Evolutionary conservation across 2,888 invertebrate genomes (phyloP).

Genomic region (Stegophylla sp.): DNA sequence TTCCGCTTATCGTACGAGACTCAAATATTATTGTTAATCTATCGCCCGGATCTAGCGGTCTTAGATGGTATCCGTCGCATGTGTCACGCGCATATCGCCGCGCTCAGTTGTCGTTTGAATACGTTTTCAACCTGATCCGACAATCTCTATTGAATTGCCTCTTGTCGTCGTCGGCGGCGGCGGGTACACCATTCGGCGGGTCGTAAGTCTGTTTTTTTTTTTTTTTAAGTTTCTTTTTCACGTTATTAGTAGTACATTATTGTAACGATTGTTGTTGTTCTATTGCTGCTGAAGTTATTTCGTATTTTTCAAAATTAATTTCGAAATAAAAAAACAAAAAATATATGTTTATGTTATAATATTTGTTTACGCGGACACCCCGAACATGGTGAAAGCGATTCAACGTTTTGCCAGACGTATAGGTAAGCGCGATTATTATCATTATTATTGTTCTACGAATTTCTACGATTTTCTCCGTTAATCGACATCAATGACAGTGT

Average conservation of each 20-base stretch:
- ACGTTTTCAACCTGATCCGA: conserved; percentile 20
- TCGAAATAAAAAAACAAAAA: too few species aligned
- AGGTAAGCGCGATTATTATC: background rate
- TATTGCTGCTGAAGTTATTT: too few species aligned
- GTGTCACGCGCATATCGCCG: conserved; percentile 47
- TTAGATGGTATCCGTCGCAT: conserved; percentile 17
- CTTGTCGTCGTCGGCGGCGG: too few species aligned
- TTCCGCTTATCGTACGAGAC: conserved; percentile 22
- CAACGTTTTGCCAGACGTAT: background rate
- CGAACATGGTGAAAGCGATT: background rate
- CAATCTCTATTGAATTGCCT: background rate
- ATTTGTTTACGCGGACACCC: too few species aligned
- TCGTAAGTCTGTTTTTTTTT: background rate
- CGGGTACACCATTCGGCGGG: background rate
- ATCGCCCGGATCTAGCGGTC: conserved; percentile 25
- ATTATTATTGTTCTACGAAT: too few species aligned
- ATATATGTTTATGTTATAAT: too few species aligned
- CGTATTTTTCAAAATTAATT: too few species aligned
- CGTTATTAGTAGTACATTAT: background rate
- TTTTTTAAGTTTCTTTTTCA: background rate
- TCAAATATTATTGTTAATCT: conserved; percentile 26
- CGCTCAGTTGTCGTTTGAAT: conserved; percentile 25
- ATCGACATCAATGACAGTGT: too few species aligned
- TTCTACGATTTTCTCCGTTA: too few species aligned
- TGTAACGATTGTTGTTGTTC: background rate